Base-by-base conservation (phyloP, 2,888 invertebrate genomes). In the Drosophila sordidula region DNA sequence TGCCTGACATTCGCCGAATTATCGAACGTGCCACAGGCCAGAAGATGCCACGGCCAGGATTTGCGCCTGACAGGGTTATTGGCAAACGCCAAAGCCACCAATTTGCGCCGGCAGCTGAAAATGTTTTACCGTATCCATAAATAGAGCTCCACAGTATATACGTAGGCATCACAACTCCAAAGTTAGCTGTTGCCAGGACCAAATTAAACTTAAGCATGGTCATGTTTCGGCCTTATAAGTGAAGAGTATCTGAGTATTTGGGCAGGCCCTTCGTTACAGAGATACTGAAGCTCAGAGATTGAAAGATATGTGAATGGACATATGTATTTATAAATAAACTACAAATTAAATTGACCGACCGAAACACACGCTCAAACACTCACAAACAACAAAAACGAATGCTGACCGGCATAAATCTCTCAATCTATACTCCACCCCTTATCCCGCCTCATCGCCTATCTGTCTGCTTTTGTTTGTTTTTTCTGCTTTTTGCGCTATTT, bases 21-120 rank as follows among this genome's bases (percentile, higher is more conserved):
- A 69, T 69, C 36, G 36, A 65, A 59, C 52, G 52, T 55, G 42
- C 42, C 50, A 39, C 52, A 57, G 45, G 46, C 47, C 42, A 32
- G 44, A 58, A 34, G 45, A 49, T 56, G 41, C 69, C 50, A 6
- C 45, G 46, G 51, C 38, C 11, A 25, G 11, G 29, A 42, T 32
- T 52, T 41, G 36, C 46, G 50, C 26, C 64, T 75, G 79, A 39
- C 63, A 68, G 51, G 52, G 55, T 56, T 56, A 64, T 71, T 61
- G 59, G 80, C 58, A 61, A 50, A 58, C 49, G 51, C 63, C 52
- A 54, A 42, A 49, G 57, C 42, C 56, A 44, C 34, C 12, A 46
- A 54, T 61, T 61, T 51, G 29, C 22, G 38, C 25, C 38, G 44
- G 29, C 58, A 58, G 14, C 22, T 22, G 34, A 62, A 47, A 56